Base-by-base conservation (phyloP, 2,888 invertebrate genomes). In the Saturnia japonica region DNA sequence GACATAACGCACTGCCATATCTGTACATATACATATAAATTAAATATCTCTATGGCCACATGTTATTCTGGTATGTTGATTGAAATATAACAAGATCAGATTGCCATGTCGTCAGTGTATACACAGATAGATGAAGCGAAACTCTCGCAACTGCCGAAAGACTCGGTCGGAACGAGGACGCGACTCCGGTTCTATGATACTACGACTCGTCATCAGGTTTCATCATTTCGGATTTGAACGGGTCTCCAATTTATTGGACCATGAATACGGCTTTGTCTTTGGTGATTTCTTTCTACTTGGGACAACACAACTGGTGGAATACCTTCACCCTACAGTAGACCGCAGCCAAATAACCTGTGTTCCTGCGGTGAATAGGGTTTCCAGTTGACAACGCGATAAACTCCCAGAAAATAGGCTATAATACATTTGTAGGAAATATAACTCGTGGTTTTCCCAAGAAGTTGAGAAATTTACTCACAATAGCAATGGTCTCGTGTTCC, bases 1-100 rank as follows among this genome's bases (percentile, higher is more conserved):
- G 97, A 96, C 99, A 99, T 99, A 82, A 99, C 96, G 77, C 98
- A 98, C 78, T 96, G 96, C 99, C 99, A 99, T 83, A 99, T 96
- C 98, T 98, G 72, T 28, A 4, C 57, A 74, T 72, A 62, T 9
- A 28, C 34, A 54, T 11, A n/a, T 22, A 54, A 2, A 22, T 11
- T 8, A n/a, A 1, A 22, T n/a, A 54, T 54, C n/a, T 11, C 22
- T n/a, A 11, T n/a, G 0, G 8, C 9, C 6, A 54, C 8, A 54
- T 22, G 0, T 19, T 19, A 9, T 11, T 22, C 22, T 1, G 22
- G 11, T 22, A 1, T 8, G 22, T 11, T 0, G 8, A 22, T 54
- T n/a, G 16, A 47, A n/a, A 22, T 22, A 22, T 9, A 54, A 22
- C n/a, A 25, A 19, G 67, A 78, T 94, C 94, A 94, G 93, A 86